phyloP scores from a whole-genome alignment of 2,113 vertebrate genomes.

The Psettodes erumei region DNA sequence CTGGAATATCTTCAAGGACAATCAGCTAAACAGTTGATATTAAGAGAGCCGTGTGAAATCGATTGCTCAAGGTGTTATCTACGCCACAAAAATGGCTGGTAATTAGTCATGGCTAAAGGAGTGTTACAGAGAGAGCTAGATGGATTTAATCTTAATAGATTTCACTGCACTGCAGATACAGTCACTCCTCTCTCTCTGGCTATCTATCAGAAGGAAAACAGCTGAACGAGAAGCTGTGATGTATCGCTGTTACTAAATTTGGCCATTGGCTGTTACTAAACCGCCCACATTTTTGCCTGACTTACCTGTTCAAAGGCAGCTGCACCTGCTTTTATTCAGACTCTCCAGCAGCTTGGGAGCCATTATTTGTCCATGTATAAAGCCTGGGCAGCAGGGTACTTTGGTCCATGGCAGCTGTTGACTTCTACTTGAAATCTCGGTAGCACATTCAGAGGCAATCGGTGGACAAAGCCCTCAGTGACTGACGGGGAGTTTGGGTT shows the following conservation, averaged over 20 bases:
- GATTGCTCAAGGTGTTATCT: conserved; percentile 81
- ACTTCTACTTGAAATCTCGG: conserved; percentile 48
- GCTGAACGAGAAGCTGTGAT: conserved; percentile 33
- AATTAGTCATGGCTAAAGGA: conserved; percentile 82
- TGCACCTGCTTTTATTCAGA: conserved; percentile 25
- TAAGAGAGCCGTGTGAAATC: conserved; percentile 79
- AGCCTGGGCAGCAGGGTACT: conserved; percentile 34
- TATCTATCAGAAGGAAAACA: conserved; percentile 39
- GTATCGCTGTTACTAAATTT: conserved; percentile 39
- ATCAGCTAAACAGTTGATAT: conserved; percentile 82
- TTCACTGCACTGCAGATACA: conserved; percentile 76
- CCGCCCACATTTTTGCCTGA: conserved; percentile 17
- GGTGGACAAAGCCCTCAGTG: conserved; percentile 39
- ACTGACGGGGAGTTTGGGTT: conserved; percentile 26
- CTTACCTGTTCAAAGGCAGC: conserved; percentile 33
- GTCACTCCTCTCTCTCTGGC: conserved; percentile 40
- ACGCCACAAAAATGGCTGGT: conserved; percentile 68
- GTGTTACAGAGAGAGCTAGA: conserved; percentile 67
- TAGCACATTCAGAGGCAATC: conserved; percentile 39
- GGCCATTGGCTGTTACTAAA: too few species aligned
- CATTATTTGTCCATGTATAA: conserved; percentile 56
- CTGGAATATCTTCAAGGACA: conserved; percentile 80
- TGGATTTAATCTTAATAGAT: conserved; percentile 79
- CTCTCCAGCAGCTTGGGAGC: conserved; percentile 12
- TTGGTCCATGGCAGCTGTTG: conserved; percentile 55